Percentiles rank a stretch among this genome's conserved stretches.
These are phyloP conservation scores for Bothrops jararaca DNA, from an alignment of 2,113 vertebrate genomes.

Conservation along the genomic window DNA sequence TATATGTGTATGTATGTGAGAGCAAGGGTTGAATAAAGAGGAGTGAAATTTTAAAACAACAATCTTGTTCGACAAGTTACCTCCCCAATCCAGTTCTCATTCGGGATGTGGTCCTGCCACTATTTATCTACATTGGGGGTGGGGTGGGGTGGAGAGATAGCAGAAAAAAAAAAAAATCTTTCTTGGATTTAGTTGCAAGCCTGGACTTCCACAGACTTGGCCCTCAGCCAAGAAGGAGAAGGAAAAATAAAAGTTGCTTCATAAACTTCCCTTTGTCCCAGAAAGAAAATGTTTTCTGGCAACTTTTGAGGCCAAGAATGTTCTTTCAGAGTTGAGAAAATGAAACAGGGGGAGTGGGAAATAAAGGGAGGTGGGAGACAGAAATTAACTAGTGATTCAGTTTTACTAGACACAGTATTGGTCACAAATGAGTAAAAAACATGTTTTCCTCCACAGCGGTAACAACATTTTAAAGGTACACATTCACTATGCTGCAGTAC, in stretches of 20 bases:
- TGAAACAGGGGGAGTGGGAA: conserved; percentile 26
- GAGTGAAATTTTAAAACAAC: background rate
- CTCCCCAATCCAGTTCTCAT: conserved; percentile 7
- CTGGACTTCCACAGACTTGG: conserved; percentile 22
- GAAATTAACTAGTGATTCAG: conserved; percentile 39
- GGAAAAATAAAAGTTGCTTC: conserved; percentile 42
- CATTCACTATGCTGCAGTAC: background rate
- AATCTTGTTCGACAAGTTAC: conserved; percentile 10
- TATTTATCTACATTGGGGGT: conserved; percentile 10
- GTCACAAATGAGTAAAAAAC: conserved; percentile 55
- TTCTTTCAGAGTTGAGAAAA: conserved; percentile 41
- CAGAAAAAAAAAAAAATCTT: background rate
- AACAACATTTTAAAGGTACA: conserved; percentile 41
- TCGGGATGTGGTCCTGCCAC: conserved; percentile 21
- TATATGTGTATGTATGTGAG: background rate
- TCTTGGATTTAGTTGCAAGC: conserved; percentile 15
- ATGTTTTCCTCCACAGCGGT: conserved; percentile 24
- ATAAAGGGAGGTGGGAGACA: conserved; percentile 17
- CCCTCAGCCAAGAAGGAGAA: conserved; percentile 9
- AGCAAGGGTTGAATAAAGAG: background rate
- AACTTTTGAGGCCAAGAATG: conserved; percentile 49
- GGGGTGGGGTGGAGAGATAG: background rate
- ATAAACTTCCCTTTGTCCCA: conserved; percentile 52
- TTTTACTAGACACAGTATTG: conserved; percentile 48
- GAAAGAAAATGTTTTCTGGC: conserved; percentile 47